A percentile compares a stretch with the other conserved stretches of the same genome.
Conservation (phyloP, 2,888 invertebrate genomes). For the Epirrhoe alternata region DNA sequence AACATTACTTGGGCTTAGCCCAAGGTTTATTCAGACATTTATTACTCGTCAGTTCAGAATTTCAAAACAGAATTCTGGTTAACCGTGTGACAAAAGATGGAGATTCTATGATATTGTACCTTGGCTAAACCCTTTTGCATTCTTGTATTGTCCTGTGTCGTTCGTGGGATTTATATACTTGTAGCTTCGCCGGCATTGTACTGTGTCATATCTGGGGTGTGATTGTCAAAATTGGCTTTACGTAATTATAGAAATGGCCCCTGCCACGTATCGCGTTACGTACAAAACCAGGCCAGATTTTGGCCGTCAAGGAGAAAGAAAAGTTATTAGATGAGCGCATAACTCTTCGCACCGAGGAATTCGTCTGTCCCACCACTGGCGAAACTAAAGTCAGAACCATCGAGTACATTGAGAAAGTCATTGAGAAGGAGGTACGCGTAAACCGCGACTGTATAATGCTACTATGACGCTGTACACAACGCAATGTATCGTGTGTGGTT, state of each 20-base stretch:
- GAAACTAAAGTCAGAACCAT: conserved; percentile 95
- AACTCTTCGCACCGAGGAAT: conserved; percentile 95
- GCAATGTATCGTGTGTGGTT: conserved; percentile 79
- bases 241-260: conserved; percentile 85
- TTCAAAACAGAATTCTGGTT: neutral
- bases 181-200: conserved; percentile 72
- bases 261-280: conserved; percentile 95
- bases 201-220: conserved; percentile 67
- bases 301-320: conserved; percentile 95
- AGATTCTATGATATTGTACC: neutral
- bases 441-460: conserved; percentile 74
- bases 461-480: conserved; percentile 76
- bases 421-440: conserved; percentile 95
- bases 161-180: conserved; percentile 57
- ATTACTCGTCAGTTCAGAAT: neutral
- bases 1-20: conserved; percentile 11
- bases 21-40: neutral
- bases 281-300: conserved; percentile 92
- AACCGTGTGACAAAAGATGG: neutral
- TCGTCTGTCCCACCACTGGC: conserved; percentile 93
- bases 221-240: conserved; percentile 82
- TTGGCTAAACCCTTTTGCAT: conserved; percentile 45
- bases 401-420: conserved; percentile 97
- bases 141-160: conserved; percentile 36
- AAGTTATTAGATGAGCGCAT: conserved; percentile 95